Percentiles rank a stretch among this genome's conserved stretches.
phyloP scores from a whole-genome alignment of 1,140 invertebrate species.

The Heliconius hermathena region DNA sequence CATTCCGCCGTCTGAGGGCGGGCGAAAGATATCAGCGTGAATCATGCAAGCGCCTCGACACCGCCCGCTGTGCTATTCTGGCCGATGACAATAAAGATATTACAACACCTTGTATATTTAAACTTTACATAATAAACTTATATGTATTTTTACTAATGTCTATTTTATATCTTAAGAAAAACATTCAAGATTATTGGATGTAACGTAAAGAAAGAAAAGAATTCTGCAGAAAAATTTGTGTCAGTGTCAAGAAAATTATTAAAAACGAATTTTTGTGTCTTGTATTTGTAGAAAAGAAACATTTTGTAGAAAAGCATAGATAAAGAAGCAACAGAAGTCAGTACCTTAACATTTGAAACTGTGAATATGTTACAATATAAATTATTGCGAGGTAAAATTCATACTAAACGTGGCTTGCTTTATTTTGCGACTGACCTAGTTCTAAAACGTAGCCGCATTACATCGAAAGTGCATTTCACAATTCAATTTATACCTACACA shows the following conservation, averaged over 20 bases:
- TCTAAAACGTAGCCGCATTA: slow-evolving; percentile 47
- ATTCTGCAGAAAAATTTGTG: too few species aligned
- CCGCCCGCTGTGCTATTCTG: slow-evolving; percentile 41
- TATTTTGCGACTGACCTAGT: slow-evolving; percentile 52
- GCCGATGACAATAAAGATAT: slow-evolving; percentile 24
- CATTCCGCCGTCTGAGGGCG: slow-evolving; percentile 65
- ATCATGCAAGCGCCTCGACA: slow-evolving; percentile 59
- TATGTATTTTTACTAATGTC: too few species aligned
- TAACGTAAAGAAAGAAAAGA: too few species aligned
- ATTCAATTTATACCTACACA: background rate
- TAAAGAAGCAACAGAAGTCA: too few species aligned
- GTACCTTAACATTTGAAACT: too few species aligned
- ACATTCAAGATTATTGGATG: too few species aligned
- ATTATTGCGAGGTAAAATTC: background rate
- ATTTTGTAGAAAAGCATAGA: too few species aligned
- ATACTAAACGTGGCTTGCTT: slow-evolving; percentile 31
- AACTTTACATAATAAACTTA: too few species aligned
- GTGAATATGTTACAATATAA: background rate
- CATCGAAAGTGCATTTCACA: slow-evolving; percentile 44
- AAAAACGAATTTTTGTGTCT: background rate
- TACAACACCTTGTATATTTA: too few species aligned
- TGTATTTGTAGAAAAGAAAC: too few species aligned
- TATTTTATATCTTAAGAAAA: too few species aligned
- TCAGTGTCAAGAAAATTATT: background rate
- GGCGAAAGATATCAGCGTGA: slow-evolving; percentile 59